phyloP scores from a whole-genome alignment of 2,797 vertebrate genomes.

The Lagodon rhomboides region DNA sequence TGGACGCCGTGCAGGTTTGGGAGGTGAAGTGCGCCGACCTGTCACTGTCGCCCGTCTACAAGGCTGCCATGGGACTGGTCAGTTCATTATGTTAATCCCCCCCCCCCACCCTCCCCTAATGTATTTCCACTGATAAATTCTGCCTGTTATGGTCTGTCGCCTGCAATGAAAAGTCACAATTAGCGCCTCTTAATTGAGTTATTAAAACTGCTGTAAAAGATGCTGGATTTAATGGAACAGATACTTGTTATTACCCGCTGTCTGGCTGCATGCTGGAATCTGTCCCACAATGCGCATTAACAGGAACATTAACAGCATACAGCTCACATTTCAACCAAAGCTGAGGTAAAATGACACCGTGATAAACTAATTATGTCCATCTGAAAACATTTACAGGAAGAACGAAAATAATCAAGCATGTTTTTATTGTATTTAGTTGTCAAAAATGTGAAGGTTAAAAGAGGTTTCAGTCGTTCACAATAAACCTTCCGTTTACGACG shows the following conservation, averaged over 20 bases:
- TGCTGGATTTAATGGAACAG: constrained; percentile 60
- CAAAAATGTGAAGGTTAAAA: neutral
- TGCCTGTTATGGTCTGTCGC: constrained; percentile 47
- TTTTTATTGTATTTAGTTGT: neutral
- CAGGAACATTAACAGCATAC: constrained; percentile 10
- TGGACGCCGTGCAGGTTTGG: constrained; percentile 92
- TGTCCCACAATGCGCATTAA: constrained; percentile 31
- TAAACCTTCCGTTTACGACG: neutral
- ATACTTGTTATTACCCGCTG: constrained; percentile 46
- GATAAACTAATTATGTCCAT: neutral
- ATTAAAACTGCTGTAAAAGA: constrained; percentile 68
- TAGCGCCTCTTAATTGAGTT: constrained; percentile 62
- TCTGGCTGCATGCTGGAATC: constrained; percentile 18
- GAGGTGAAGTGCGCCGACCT: constrained; percentile 95
- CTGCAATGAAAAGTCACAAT: constrained; percentile 57
- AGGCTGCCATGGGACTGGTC: constrained; percentile 92
- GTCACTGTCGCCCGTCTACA: constrained; percentile 92
- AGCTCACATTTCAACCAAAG: neutral
- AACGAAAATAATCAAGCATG: neutral
- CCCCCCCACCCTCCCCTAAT: neutral
- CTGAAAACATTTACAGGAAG: neutral
- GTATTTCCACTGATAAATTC: constrained; percentile 44
- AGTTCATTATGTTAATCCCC: constrained; percentile 71
- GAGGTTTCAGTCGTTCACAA: neutral
- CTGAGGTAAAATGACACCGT: neutral